phyloP scores from a whole-genome alignment of 2,888 invertebrate species.

The Phlogophora meticulosa region DNA sequence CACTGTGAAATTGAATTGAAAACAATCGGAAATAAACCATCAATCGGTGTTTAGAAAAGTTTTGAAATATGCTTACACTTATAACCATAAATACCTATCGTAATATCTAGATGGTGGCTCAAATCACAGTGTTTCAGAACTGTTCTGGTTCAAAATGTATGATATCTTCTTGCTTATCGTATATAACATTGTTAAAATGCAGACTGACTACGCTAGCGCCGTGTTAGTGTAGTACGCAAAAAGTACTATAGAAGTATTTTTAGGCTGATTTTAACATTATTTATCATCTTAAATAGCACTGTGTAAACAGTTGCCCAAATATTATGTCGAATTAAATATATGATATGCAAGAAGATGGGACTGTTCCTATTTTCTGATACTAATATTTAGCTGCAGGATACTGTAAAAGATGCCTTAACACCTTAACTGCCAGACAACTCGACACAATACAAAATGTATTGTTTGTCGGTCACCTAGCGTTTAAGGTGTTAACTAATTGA shows the following conservation, averaged over 20 bases:
- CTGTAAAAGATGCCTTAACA: slow-evolving; percentile 22
- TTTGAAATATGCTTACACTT: background rate
- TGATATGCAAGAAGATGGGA: slow-evolving; percentile 31
- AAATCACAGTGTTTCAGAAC: slow-evolving; percentile 19
- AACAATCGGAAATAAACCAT: no score
- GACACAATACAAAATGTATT: no score
- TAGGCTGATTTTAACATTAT: slow-evolving; percentile 52
- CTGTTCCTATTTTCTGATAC: background rate
- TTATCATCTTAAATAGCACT: slow-evolving; percentile 35
- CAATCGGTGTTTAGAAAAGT: background rate
- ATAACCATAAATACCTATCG: background rate
- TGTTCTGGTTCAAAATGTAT: slow-evolving; percentile 8
- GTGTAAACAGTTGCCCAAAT: slow-evolving; percentile 42
- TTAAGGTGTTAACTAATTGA: no score
- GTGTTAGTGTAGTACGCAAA: slow-evolving; percentile 54
- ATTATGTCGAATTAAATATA: slow-evolving; percentile 37
- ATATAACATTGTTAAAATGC: slow-evolving; percentile 43
- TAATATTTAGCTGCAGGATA: slow-evolving; percentile 11
- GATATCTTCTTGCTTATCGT: slow-evolving; percentile 42
- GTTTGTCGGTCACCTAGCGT: no score
- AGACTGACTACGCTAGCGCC: slow-evolving; percentile 61
- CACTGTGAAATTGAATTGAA: background rate
- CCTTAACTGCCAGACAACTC: no score
- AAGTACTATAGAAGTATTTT: slow-evolving; percentile 53
- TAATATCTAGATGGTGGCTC: background rate